Evolutionary conservation across 1,140 invertebrate species (phyloP), one percentile per base, ranked within the genome.

Genomic region (Cherax quadricarinatus): DNA sequence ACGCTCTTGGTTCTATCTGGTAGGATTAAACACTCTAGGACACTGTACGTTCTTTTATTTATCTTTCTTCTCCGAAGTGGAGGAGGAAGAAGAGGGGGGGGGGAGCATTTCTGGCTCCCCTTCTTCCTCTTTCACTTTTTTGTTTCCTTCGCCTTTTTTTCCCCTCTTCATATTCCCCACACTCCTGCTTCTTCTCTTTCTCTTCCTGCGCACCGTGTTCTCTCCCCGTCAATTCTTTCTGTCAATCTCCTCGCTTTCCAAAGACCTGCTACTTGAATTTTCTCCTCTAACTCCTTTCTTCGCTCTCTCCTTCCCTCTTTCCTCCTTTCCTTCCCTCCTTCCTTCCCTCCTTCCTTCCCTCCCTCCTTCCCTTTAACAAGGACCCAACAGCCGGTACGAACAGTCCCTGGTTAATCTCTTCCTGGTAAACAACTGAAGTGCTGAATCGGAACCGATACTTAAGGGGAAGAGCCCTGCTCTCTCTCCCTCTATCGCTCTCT

Each of bases 361-460:
- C 60, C 53, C 24, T 84, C 60, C 12, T 62, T 60, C 53, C n/a
- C 81, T 83, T 57, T 60, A 60, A 16, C 12, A 66, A 81, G 80
- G 78, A 57, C 62, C 88, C 41, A 51, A 70, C n/a, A 49, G 51
- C 53, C 51, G 83, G 84, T 60, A 86, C 89, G 80, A 83, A n/a
- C 83, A 75, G 66, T 86, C 89, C 89, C 87, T 86, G 84, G 84
- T 91, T 91, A 91, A 91, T 91, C 89, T 91, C 89, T 91, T 91
- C 80, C 89, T 82, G 84, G 89, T 91, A 91, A 91, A 91, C 89
- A 91, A 49, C 84, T 91, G 89, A 86, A 91, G 89, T 91, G 89
- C 89, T 91, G 86, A 84, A 87, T 91, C 89, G 89, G 89, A 86
- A 82, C 89, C 86, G 75, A 82, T 78, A 78, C 89, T 91, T 75